A percentile compares a stretch with the other conserved stretches of the same genome.
Conservation (phyloP, 2,113 vertebrate species). For the Phalacrocorax brasilianus region DNA sequence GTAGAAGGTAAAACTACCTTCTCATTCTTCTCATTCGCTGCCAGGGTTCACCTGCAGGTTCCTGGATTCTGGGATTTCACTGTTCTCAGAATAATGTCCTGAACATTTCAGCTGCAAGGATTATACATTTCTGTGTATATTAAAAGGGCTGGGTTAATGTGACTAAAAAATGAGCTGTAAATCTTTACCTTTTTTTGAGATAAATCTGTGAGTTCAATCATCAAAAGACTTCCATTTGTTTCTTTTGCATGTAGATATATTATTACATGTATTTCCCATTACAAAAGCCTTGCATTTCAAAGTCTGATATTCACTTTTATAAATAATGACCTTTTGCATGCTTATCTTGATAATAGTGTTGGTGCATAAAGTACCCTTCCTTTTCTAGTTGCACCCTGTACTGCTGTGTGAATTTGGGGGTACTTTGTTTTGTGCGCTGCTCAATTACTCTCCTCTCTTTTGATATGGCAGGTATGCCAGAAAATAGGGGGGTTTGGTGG, state of each 20-base stretch:
- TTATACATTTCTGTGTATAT: not conserved
- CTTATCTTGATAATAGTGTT: not conserved
- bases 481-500: not conserved
- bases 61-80: not conserved
- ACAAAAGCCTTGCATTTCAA: not conserved
- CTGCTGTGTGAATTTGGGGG: no score
- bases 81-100: not conserved
- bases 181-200: accelerated
- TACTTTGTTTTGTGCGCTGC: not conserved
- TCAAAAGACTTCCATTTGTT: not conserved
- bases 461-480: accelerated
- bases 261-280: not conserved
- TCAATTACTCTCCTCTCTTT: not conserved
- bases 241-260: not conserved
- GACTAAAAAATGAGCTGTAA: not conserved
- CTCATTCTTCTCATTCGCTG: accelerated
- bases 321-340: not conserved
- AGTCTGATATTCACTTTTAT: not conserved
- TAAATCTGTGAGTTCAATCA: not conserved
- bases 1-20: not conserved
- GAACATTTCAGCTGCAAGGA: not conserved
- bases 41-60: not conserved
- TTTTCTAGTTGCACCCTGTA: not conserved
- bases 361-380: not conserved
- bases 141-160: not conserved